Evolutionary conservation across 2,888 invertebrate species (phyloP).

Genomic region (Venusia cambrica): DNA sequence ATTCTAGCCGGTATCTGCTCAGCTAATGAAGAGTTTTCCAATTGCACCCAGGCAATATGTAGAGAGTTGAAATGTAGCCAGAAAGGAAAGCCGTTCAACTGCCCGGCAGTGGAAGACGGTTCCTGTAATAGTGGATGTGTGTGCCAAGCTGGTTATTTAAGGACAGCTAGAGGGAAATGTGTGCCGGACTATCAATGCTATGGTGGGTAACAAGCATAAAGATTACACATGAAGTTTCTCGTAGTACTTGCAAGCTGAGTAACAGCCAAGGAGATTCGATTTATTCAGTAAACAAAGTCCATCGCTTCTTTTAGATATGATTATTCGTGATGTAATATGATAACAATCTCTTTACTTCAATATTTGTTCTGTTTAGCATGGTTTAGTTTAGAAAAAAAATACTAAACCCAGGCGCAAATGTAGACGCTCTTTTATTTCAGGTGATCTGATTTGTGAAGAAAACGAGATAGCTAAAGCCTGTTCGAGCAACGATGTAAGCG

Average conservation of each 20-base stretch:
- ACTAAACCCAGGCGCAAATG: no score
- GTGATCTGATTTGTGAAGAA: conserved; percentile 21
- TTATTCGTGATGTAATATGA: no score
- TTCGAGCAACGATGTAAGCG: conserved; percentile 11
- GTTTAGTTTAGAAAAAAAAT: no score
- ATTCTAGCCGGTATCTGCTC: no score
- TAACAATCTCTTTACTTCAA: no score
- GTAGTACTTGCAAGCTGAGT: no score
- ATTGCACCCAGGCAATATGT: conserved; percentile 21
- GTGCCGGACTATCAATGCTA: conserved; percentile 31
- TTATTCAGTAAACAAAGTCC: no score
- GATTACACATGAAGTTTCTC: no score
- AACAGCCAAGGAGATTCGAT: no score
- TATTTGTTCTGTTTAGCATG: no score
- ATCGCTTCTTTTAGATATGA: no score
- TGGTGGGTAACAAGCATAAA: conserved; percentile 9
- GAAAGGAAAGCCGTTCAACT: conserved; percentile 11
- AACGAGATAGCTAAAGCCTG: conserved; percentile 15
- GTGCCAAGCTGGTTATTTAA: conserved; percentile 29
- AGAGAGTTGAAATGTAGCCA: conserved; percentile 22
- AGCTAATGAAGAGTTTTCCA: no score
- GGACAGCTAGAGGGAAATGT: conserved; percentile 29
- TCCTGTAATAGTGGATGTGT: conserved; percentile 31
- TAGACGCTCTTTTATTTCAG: conserved; percentile 12
- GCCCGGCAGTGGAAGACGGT: not conserved